Evolutionary conservation across 2,888 invertebrate genomes (phyloP).

Genomic region (Leucoma salicis): DNA sequence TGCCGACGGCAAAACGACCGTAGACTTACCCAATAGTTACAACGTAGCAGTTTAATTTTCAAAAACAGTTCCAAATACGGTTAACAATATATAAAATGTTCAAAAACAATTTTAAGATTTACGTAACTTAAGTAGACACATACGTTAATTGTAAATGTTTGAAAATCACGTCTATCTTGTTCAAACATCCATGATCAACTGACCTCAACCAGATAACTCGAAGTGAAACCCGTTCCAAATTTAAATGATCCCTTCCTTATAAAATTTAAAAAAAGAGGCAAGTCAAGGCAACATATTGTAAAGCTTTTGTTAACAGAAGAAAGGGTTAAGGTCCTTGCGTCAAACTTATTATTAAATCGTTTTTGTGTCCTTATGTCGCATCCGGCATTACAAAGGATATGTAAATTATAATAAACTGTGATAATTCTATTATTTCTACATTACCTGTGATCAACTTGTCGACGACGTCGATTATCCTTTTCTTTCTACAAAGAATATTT

Average conservation of each 20-base stretch:
- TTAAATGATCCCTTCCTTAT: slow-evolving; percentile 74
- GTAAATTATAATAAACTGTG: slow-evolving; percentile 79
- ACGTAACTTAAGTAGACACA: neutral
- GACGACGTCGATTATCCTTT: slow-evolving; percentile 43
- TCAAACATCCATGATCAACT: slow-evolving; percentile 63
- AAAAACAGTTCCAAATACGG: slow-evolving; percentile 11
- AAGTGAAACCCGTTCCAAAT: slow-evolving; percentile 74
- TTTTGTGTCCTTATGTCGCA: slow-evolving; percentile 78
- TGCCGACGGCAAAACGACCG: slow-evolving; percentile 37
- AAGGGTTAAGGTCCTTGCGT: slow-evolving; percentile 75
- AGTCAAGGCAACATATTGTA: slow-evolving; percentile 75
- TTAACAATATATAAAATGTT: slow-evolving; percentile 2
- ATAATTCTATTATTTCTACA: slow-evolving; percentile 78
- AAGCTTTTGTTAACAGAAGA: slow-evolving; percentile 72
- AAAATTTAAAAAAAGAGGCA: slow-evolving; percentile 51
- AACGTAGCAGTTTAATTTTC: slow-evolving; percentile 10
- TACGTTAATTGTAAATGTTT: slow-evolving; percentile 15
- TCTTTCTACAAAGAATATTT: slow-evolving; percentile 59
- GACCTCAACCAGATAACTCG: slow-evolving; percentile 66
- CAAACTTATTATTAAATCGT: slow-evolving; percentile 80
- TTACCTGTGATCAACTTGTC: slow-evolving; percentile 77
- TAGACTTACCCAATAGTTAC: slow-evolving; percentile 21
- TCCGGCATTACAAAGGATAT: slow-evolving; percentile 76
- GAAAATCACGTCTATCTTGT: slow-evolving; percentile 55
- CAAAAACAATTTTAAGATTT: slow-evolving; percentile 9